Percentiles rank a stretch among this genome's conserved stretches.
Evolutionary conservation across 2,797 vertebrate genomes (phyloP).

Genomic region (Sebastes flavidus): DNA sequence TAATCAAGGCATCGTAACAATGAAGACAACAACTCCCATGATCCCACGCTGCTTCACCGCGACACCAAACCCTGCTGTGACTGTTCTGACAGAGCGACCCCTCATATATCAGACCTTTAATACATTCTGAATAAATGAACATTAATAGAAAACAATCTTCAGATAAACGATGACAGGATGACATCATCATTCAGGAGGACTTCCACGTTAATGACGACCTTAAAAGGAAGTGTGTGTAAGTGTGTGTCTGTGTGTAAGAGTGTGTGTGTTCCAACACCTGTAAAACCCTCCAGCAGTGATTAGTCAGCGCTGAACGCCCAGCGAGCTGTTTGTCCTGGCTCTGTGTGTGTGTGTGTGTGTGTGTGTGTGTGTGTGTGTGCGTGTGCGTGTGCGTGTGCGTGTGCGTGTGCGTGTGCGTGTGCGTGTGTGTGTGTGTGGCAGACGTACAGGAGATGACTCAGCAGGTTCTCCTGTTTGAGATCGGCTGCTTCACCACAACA

Average conservation of each 20-base stretch:
- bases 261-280: constrained; percentile 33
- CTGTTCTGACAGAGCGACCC: too few relatives aligned
- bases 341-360: constrained; percentile 34
- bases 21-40: not conserved
- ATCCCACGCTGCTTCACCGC: not conserved
- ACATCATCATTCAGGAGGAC: constrained; percentile 3
- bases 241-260: not conserved
- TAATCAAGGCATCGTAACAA: not conserved
- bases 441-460: constrained; percentile 58
- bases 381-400: too few relatives aligned
- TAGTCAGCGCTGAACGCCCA: constrained; percentile 48
- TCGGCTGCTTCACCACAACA: constrained; percentile 34
- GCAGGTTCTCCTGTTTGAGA: constrained; percentile 50
- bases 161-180: not conserved
- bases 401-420: too few relatives aligned
- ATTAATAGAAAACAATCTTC: not conserved
- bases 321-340: constrained; percentile 22
- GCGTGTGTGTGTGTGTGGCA: constrained; percentile 18
- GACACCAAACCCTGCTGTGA: not conserved
- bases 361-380: constrained; percentile 1
- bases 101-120: not conserved
- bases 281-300: constrained; percentile 51
- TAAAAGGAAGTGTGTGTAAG: constrained; percentile 17
- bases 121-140: not conserved
- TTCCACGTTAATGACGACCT: constrained; percentile 19